A percentile compares a stretch with the other conserved stretches of the same genome.
Conservation (phyloP, 1,140 invertebrate genomes). For the Papilio helenus region DNA sequence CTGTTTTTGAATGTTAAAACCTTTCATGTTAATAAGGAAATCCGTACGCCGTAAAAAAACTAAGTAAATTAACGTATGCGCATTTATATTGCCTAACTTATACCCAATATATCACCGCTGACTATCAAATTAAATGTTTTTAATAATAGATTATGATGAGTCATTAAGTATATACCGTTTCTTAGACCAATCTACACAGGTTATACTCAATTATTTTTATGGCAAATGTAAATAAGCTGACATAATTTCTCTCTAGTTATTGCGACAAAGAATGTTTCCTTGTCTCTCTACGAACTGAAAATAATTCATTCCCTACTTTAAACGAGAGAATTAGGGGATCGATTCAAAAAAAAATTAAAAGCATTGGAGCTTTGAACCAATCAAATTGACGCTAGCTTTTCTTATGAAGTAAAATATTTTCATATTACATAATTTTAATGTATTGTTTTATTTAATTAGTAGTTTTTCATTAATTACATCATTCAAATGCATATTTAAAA, state of each 20-base stretch:
- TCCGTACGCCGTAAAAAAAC: conserved; percentile 4
- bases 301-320: too few relatives aligned
- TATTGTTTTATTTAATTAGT: background rate
- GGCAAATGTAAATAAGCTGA: too few relatives aligned
- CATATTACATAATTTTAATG: too few relatives aligned
- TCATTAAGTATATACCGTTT: background rate
- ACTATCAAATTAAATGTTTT: background rate
- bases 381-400: too few relatives aligned
- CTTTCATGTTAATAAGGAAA: conserved; percentile 23
- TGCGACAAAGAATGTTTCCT: too few relatives aligned
- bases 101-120: background rate
- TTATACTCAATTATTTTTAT: too few relatives aligned
- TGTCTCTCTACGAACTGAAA: too few relatives aligned
- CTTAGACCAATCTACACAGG: background rate
- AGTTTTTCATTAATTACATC: background rate
- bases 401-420: too few relatives aligned
- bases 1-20: background rate
- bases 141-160: background rate
- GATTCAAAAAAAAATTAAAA: too few relatives aligned
- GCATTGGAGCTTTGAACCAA: too few relatives aligned
- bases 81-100: background rate
- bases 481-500: background rate
- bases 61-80: background rate
- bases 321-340: too few relatives aligned
- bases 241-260: background rate